These are phyloP conservation scores for Trididemnum miniatum DNA, from an alignment of 23 tunicate genomes.

Conservation along the genomic window DNA sequence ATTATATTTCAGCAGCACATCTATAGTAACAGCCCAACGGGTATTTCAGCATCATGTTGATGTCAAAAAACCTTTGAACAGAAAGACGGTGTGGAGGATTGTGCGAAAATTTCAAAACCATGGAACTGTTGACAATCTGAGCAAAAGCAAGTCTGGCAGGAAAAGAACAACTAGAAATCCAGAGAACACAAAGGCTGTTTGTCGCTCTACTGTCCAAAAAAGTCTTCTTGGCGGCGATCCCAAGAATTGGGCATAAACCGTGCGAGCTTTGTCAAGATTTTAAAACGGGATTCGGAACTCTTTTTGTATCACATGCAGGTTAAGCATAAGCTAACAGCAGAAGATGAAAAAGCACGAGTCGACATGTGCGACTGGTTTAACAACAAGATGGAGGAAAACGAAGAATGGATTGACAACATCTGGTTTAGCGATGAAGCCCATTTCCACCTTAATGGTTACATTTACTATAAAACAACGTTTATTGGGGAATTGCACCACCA, in stretches of 20 bases:
- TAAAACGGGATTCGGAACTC: too few species aligned
- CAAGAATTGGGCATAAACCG: background rate
- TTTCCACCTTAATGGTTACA: background rate
- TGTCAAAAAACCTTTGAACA: too few species aligned
- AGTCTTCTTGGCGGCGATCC: background rate
- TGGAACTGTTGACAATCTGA: background rate
- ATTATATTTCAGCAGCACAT: too few species aligned
- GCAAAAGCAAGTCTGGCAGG: background rate
- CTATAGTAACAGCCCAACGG: too few species aligned
- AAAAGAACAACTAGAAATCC: background rate
- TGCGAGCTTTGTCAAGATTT: background rate
- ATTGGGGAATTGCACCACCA: background rate
- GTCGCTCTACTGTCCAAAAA: background rate
- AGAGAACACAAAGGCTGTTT: background rate
- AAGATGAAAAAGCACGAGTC: background rate
- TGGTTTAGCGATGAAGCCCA: background rate
- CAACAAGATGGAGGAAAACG: background rate
- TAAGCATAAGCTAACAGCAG: background rate
- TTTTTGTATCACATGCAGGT: background rate
- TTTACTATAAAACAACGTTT: background rate
- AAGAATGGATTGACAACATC: background rate
- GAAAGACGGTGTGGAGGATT: too few species aligned
- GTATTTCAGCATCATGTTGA: too few species aligned
- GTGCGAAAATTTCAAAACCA: background rate
- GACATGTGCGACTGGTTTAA: background rate